These are phyloP conservation scores for Tenualosa thibaudeaui DNA, from an alignment of 2,797 vertebrate genomes.

Conservation along the genomic window DNA sequence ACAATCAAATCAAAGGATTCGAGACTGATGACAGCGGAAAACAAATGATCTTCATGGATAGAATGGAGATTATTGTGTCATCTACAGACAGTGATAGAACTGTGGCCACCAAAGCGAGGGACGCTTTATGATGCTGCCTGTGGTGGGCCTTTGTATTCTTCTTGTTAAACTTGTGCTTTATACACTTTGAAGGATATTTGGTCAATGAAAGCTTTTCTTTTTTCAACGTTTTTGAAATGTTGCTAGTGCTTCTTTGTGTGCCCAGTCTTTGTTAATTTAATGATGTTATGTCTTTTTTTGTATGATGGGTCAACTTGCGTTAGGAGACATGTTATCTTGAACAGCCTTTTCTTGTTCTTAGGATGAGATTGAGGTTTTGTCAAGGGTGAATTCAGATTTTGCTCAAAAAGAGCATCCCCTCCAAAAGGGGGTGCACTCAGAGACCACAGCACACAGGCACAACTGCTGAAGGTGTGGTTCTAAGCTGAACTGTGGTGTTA, in stretches of 20 bases:
- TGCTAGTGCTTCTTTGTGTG: constrained; percentile 35
- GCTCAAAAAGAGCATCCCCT: not conserved
- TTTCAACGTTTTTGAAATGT: constrained; percentile 34
- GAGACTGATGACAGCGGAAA: not conserved
- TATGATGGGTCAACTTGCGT: constrained; percentile 52
- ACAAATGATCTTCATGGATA: not conserved
- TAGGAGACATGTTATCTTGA: constrained; percentile 54
- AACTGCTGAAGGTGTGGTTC: constrained; percentile 41
- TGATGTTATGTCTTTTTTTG: constrained; percentile 49
- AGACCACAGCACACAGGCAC: constrained; percentile 31
- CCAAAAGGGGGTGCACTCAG: constrained; percentile 33
- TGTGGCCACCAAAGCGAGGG: constrained; percentile 11
- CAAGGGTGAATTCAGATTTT: constrained; percentile 30
- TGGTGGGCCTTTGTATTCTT: not conserved
- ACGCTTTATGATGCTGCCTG: not conserved
- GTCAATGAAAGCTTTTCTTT: constrained; percentile 26
- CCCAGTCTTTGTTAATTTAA: constrained; percentile 47
- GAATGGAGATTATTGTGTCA: constrained; percentile 1
- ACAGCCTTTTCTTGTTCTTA: constrained; percentile 48
- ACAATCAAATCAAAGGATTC: not conserved
- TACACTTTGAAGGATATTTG: constrained; percentile 46
- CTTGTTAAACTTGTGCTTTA: constrained; percentile 28
- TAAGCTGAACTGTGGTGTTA: constrained; percentile 52
- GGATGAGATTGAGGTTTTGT: constrained; percentile 37
- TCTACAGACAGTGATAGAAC: not conserved